Evolutionary conservation across 2,113 vertebrate genomes (phyloP).

Genomic region (Thunnus maccoyii): DNA sequence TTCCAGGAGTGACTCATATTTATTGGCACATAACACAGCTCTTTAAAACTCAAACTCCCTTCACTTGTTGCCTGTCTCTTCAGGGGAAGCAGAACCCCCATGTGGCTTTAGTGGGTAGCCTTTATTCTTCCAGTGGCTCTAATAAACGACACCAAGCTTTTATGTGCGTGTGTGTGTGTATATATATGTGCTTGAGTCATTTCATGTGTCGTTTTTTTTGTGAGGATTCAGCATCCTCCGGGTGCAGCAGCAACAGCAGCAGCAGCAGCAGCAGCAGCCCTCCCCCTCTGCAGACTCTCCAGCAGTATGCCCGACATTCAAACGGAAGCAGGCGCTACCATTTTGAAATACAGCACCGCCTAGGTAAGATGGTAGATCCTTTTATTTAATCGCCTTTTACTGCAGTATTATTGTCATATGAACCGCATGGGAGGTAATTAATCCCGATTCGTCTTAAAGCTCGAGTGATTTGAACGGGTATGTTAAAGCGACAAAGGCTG

Average conservation of each 20-base stretch:
- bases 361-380: conserved; percentile 87
- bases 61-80: background rate
- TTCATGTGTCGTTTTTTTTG: conserved; percentile 1
- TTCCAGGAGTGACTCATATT: background rate
- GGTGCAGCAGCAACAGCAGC: conserved; percentile 25
- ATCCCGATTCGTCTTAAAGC: background rate
- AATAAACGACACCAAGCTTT: background rate
- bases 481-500: background rate
- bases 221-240: conserved; percentile 63
- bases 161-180: background rate
- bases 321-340: conserved; percentile 88
- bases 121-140: background rate
- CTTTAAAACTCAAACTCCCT: background rate
- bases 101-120: background rate
- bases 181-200: background rate
- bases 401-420: background rate
- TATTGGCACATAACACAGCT: background rate
- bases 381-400: conserved; percentile 50
- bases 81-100: background rate
- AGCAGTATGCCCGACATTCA: conserved; percentile 75
- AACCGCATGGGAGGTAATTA: background rate
- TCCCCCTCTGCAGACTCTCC: conserved; percentile 53
- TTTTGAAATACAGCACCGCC: conserved; percentile 86
- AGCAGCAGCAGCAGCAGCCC: conserved; percentile 37
- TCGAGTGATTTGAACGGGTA: background rate